Evolutionary conservation across 2,113 vertebrate species (phyloP), one percentile per base, ranked within the genome.

Genomic region (Cochlearius cochlearius): DNA sequence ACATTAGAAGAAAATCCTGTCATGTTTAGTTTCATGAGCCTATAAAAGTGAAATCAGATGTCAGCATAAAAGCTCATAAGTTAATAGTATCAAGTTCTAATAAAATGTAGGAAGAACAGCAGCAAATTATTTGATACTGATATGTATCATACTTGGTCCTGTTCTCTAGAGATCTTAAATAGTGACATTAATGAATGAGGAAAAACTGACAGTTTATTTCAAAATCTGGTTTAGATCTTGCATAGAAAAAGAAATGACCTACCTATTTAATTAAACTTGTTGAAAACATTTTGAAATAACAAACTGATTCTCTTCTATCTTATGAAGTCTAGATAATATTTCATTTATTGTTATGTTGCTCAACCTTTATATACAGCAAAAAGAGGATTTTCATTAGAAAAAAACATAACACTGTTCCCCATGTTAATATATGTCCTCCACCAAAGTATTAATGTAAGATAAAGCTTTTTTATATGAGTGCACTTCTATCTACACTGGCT

Each of bases 21-120:
- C 74, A 72, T 72, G 22, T 95, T 97, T 91, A 88, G 39, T 95
- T 97, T 97, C 86, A 94, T 64, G 49, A 89, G 9, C 18, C 53
- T 86, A 68, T 94, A 79, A 94, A 93, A 95, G 27, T 84, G 19
- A 92, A 95, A 95, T 95, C 78, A 95, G 83, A 94, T 96, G 69
- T 86, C 63, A 86, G 58, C 30, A 88, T 9, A 93, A 84, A 95
- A 87, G 17, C 59, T 93, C 18, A 1, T 59, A 91, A 34, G 1
- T 74, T 95, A 94, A 96, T 32, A 96, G 21, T 68, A 72, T 93
- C 50, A 82, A 88, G 21, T 83, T 94, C 50, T 83, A 97, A 81
- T 72, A 90, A 97, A 94, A 55, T 78, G 39, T 73, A 80, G 74
- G 58, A 90, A 91, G 18, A 89, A 52, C 27, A 97, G 62, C n/a